phyloP scores from a whole-genome alignment of 1,140 invertebrate genomes.

The Probaryconus sp. region DNA sequence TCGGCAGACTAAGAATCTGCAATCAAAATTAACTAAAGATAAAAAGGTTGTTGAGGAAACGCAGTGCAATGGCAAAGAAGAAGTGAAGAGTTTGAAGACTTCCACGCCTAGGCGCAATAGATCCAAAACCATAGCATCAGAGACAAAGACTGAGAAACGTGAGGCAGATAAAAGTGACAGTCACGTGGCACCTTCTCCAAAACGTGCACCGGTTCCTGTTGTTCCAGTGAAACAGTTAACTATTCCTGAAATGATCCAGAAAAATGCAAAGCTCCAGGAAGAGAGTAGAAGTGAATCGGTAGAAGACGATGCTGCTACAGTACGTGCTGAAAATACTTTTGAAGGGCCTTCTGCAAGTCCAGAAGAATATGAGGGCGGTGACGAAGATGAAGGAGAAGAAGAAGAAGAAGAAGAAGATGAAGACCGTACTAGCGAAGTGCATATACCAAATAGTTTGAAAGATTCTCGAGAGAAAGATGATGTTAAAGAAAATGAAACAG shows the following conservation, averaged over 20 bases:
- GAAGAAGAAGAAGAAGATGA: slow-evolving; percentile 65
- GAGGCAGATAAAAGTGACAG: slow-evolving; percentile 43
- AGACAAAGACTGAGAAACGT: slow-evolving; percentile 63
- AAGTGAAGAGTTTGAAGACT: slow-evolving; percentile 58
- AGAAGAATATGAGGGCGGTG: slow-evolving; percentile 80
- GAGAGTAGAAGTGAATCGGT: slow-evolving; percentile 19
- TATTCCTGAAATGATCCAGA: slow-evolving; percentile 65
- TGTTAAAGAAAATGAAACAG: slow-evolving; percentile 24
- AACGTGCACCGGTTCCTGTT: slow-evolving; percentile 37
- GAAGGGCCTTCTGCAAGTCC: slow-evolving; percentile 72
- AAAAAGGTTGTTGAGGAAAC: slow-evolving; percentile 58
- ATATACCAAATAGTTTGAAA: no score
- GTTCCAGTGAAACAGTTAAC: slow-evolving; percentile 61
- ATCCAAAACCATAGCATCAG: slow-evolving; percentile 58
- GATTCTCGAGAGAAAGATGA: slow-evolving; percentile 51
- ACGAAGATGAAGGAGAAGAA: slow-evolving; percentile 72
- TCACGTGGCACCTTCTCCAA: slow-evolving; percentile 52
- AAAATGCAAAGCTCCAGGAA: slow-evolving; percentile 30
- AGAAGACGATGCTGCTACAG: slow-evolving; percentile 40
- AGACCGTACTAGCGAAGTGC: no score
- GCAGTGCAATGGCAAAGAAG: slow-evolving; percentile 66
- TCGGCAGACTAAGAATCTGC: slow-evolving; percentile 68
- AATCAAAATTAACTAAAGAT: slow-evolving; percentile 69
- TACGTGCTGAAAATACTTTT: slow-evolving; percentile 53
- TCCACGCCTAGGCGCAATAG: slow-evolving; percentile 66